These are phyloP conservation scores for Dichetophora obliterata DNA, from an alignment of 2,888 invertebrate species.

Conservation along the genomic window DNA sequence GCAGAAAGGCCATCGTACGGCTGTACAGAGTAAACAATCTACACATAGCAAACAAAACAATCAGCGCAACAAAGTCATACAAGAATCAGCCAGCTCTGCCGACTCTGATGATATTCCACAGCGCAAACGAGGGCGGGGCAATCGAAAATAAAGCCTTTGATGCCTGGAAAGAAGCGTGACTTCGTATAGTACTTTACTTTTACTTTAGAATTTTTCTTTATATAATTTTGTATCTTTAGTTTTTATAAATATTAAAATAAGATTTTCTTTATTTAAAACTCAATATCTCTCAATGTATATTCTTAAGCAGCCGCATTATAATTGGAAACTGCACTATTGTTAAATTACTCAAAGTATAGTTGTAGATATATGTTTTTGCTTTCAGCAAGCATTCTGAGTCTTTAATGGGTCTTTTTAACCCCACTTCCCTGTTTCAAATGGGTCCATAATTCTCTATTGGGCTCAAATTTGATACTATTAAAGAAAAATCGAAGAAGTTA, in stretches of 20 bases:
- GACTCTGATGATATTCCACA: conserved; percentile 50
- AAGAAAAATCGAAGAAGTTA: too few relatives aligned
- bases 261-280: too few relatives aligned
- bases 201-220: not conserved
- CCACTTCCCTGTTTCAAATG: too few relatives aligned
- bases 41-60: not conserved
- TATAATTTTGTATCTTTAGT: not conserved
- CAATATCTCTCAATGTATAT: too few relatives aligned
- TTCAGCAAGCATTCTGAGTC: too few relatives aligned
- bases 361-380: too few relatives aligned
- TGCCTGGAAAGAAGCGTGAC: not conserved
- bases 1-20: not conserved
- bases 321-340: too few relatives aligned
- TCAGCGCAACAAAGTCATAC: conserved; percentile 50
- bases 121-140: conserved; percentile 55
- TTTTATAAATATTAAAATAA: not conserved
- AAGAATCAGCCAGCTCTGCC: conserved; percentile 55
- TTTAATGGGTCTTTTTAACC: too few relatives aligned
- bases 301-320: too few relatives aligned
- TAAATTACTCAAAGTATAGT: too few relatives aligned
- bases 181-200: not conserved
- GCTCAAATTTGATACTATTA: too few relatives aligned
- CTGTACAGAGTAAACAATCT: not conserved
- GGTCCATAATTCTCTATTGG: too few relatives aligned
- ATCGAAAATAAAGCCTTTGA: conserved; percentile 38